Conservation (phyloP, 2,797 vertebrate genomes). For the Acrocephalus scirpaceus region DNA sequence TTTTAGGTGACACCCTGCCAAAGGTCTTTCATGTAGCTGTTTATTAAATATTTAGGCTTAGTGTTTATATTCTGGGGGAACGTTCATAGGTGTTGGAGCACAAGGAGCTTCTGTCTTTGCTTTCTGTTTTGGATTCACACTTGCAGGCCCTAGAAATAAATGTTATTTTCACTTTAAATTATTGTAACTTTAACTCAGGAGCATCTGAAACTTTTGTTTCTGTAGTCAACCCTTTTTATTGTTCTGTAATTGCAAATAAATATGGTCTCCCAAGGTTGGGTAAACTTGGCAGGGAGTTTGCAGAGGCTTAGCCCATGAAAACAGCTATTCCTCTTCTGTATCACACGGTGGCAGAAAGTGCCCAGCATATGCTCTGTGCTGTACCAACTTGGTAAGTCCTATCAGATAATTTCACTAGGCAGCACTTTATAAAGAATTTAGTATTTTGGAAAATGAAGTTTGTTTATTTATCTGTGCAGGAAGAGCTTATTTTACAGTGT, state of each 20-base stretch:
- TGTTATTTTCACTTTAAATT: neutral
- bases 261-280: neutral
- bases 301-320: neutral
- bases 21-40: neutral
- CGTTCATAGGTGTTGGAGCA: neutral
- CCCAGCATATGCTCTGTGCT: neutral
- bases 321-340: neutral
- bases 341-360: conserved; percentile 66
- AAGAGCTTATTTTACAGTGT: neutral
- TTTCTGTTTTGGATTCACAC: neutral
- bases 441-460: neutral
- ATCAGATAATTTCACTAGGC: neutral
- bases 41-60: neutral
- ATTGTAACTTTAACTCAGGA: neutral
- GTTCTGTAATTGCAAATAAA: neutral
- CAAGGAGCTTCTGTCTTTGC: neutral
- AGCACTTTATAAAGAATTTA: neutral
- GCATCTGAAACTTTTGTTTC: neutral
- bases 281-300: neutral
- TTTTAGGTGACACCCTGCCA: neutral
- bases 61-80: neutral
- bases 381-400: fast-evolving
- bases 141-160: neutral
- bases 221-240: neutral
- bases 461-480: neutral